A percentile compares a stretch with the other conserved stretches of the same genome.
Evolutionary conservation across 2,113 vertebrate genomes (phyloP).

Genomic region (Aptenodytes forsteri): DNA sequence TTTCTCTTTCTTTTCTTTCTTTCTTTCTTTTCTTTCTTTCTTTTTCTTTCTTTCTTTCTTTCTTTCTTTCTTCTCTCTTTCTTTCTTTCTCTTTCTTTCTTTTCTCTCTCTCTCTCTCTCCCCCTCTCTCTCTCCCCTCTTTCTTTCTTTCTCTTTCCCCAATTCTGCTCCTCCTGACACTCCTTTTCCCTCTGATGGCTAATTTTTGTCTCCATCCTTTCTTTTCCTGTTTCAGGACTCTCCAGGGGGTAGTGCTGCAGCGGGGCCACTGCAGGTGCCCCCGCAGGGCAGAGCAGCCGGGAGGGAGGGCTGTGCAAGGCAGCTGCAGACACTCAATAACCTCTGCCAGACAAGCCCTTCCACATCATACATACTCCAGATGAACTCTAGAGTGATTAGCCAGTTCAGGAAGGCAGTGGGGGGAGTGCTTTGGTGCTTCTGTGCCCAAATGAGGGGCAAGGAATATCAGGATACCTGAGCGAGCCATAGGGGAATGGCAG

Average conservation of each 20-base stretch:
- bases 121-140: no score
- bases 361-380: not conserved
- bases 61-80: no score
- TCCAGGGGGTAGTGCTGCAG: not conserved
- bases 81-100: no score
- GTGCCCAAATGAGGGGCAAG: not conserved
- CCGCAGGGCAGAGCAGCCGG: accelerated
- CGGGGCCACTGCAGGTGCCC: not conserved
- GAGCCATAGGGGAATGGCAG: not conserved
- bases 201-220: not conserved
- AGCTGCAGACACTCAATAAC: not conserved
- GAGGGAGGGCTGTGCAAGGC: not conserved
- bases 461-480: not conserved
- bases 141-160: no score
- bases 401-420: not conserved
- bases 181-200: accelerated
- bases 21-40: no score
- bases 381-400: not conserved
- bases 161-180: not conserved
- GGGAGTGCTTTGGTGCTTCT: not conserved
- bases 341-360: not conserved
- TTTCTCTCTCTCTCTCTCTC: no score
- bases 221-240: not conserved
- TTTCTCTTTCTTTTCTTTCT: no score
- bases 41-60: no score